Base-by-base conservation (phyloP, 2,888 invertebrate genomes). In the Leistus spinibarbis region DNA sequence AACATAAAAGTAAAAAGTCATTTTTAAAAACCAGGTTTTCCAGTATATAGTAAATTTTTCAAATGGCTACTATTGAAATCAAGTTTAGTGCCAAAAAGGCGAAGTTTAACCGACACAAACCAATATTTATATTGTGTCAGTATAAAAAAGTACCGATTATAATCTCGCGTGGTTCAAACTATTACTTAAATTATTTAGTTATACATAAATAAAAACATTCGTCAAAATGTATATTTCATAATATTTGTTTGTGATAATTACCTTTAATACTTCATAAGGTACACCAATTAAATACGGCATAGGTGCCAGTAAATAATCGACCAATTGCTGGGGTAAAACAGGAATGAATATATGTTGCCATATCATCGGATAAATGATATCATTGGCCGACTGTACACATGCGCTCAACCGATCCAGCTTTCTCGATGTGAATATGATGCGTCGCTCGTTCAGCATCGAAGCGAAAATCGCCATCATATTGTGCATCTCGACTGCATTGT, bases 301-400 rank as follows among this genome's bases (percentile, higher is more conserved):
- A 0, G 99, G 99, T 13, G 99, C 99, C 80, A 93, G 88, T 79
- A 97, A 87, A 85, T 96, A 96, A 86, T 98, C 98, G 79, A 94
- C 92, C 77, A 98, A 89, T 82, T 94, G 91, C 84, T 92, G 90
- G 20, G 98, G 98, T 82, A 98, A 87, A 80, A 99, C 94, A 69
- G 98, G 98, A 86, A 99, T 98, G 85, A 95, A 99, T 83, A 99
- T 96, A 82, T 98, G 98, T 86, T 99, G 98, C 99, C 99, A 99
- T 79, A 94, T 93, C 97, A 99, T 98, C 0, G 99, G 99, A 86
- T 97, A 98, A 57, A 99, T 91, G 64, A 99, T 92, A 77, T 95
- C 92, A 84, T 97, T 96, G 17, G 97, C 96, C 13, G 98, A 98
- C 85, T 98, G 97, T 23, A 95, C 95, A 82, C 95, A 95, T 0